These are phyloP conservation scores for Peromyscus polionotus DNA, from an alignment of 2,113 vertebrate genomes.

Conservation along the genomic window DNA sequence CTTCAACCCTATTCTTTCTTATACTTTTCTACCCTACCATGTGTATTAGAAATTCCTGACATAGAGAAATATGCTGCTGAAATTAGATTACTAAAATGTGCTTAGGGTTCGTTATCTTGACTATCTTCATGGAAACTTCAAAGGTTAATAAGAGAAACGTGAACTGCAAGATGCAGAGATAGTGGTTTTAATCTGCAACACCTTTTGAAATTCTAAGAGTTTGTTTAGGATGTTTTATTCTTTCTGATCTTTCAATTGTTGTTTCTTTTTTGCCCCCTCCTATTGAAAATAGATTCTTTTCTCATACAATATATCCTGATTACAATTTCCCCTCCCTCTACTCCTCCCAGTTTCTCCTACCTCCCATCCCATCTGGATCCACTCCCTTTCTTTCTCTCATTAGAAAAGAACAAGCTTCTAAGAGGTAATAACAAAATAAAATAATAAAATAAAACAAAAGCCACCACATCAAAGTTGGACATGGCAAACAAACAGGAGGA, in stretches of 20 bases:
- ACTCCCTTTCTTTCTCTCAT: background rate
- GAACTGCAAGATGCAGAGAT: background rate
- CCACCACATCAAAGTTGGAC: background rate
- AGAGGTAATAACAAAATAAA: background rate
- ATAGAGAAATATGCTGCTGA: slow-evolving; percentile 50
- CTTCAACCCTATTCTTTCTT: slow-evolving; percentile 48
- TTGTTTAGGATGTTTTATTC: background rate
- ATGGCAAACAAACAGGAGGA: background rate
- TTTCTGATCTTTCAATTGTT: slow-evolving; percentile 32
- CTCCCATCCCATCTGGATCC: background rate
- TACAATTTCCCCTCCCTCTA: background rate
- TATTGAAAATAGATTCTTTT: background rate
- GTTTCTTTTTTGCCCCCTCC: background rate
- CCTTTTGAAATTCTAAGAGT: slow-evolving; percentile 31
- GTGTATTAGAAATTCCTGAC: slow-evolving; percentile 48
- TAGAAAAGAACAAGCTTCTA: background rate
- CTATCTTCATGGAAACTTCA: slow-evolving; percentile 16
- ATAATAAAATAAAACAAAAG: background rate
- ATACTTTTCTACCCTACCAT: slow-evolving; percentile 34
- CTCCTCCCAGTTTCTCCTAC: background rate
- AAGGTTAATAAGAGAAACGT: slow-evolving; percentile 3
- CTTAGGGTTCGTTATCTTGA: background rate
- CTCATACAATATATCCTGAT: background rate
- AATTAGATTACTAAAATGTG: slow-evolving; percentile 57
- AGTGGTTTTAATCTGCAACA: slow-evolving; percentile 23